Conservation (phyloP, 2,113 vertebrate genomes). For the Notothenia coriiceps region DNA sequence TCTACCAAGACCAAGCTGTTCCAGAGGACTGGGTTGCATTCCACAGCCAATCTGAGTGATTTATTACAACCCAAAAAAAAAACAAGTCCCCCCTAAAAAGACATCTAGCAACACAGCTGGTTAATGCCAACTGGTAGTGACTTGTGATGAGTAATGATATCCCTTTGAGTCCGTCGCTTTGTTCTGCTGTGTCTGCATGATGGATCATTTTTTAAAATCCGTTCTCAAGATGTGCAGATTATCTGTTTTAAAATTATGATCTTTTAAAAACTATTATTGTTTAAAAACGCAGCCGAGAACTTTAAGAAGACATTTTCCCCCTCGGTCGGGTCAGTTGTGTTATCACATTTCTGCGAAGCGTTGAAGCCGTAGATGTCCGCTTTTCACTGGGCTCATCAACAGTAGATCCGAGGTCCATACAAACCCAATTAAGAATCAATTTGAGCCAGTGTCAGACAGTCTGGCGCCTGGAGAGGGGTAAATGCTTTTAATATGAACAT, state of each 20-base stretch:
- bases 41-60: constrained; percentile 80
- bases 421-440: constrained; percentile 88
- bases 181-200: constrained; percentile 80
- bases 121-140: constrained; percentile 84
- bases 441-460: constrained; percentile 86
- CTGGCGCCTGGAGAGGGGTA: constrained; percentile 85
- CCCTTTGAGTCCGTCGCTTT: constrained; percentile 82
- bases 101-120: constrained; percentile 83
- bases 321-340: constrained; percentile 55
- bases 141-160: constrained; percentile 85
- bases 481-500: constrained; percentile 86
- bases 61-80: constrained; percentile 76
- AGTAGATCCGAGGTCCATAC: constrained; percentile 84
- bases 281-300: constrained; percentile 11
- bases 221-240: constrained; percentile 74
- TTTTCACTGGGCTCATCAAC: constrained; percentile 80
- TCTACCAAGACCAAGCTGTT: constrained; percentile 80
- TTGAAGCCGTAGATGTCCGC: constrained; percentile 73
- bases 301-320: constrained; percentile 48
- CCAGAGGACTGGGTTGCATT: constrained; percentile 75
- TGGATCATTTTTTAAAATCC: constrained; percentile 76
- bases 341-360: constrained; percentile 73
- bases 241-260: constrained; percentile 59
- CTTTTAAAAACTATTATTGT: constrained; percentile 36
- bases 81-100: constrained; percentile 75